Base-by-base conservation (phyloP, 2,888 invertebrate species). In the Therioaphis trifolii region DNA sequence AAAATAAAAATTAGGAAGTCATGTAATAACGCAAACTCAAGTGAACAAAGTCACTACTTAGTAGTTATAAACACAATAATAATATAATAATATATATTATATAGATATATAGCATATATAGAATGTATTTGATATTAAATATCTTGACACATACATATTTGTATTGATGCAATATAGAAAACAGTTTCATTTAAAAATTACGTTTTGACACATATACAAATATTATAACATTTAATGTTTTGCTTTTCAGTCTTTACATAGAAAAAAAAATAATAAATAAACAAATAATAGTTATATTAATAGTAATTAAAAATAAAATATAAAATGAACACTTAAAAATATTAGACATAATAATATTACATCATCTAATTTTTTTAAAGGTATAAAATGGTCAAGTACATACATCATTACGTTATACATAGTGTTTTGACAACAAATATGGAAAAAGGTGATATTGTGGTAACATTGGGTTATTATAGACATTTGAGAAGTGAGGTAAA, bases 211-310 rank as follows among this genome's bases (percentile, higher is more conserved):
- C 63, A 49, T 61, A 24, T 40, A 74, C 63, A 49, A 82, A 63
- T 74, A 82, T 63, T 40, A 40, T 74, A 52, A 66, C 52, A 61
- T 74, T 82, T 49, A 82, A 74, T 74, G 63, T 49, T 82, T 74
- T 52, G 49, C 63, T 74, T 82, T 66, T 82, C 82, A 82, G 82
- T 82, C 82, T 82, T 74, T 52, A 82, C 82, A 82, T 63, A 74
- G 29, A 82, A 74, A 78, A 78, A 82, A 79, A 61, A 71, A 46
- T 46, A 40, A 35, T 61, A 18, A 58, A 72, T 72, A 72, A 72
- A 78, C 68, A 46, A 80, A 71, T 61, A 72, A 71, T 72, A 80
- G 29, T 61, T 69, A n/a, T 58, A 61, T 29, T 61, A 55, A 24
- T 79, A 79, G 52, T 55, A 40, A 58, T 52, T 52, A 52, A 55